Conservation (phyloP, 2,888 invertebrate genomes). For the Piscicola geometra region DNA sequence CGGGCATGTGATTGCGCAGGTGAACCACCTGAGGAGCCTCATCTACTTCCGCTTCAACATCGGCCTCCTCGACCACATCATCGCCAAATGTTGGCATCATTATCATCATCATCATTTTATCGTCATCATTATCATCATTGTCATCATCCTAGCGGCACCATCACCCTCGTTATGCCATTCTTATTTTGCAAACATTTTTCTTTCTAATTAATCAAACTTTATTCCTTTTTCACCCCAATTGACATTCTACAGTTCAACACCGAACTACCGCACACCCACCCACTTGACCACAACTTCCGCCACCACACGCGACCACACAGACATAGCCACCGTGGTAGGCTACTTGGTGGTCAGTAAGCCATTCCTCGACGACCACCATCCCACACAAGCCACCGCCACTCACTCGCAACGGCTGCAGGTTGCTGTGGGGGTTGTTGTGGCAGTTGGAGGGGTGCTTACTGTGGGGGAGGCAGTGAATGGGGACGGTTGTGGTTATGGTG, state of each 20-base stretch:
- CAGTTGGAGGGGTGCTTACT: too few species aligned
- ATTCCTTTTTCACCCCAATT: too few species aligned
- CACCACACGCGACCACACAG: slow-evolving; percentile 61
- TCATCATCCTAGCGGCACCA: background rate
- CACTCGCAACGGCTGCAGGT: slow-evolving; percentile 77
- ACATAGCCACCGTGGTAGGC: slow-evolving; percentile 90
- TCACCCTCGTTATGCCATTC: too few species aligned
- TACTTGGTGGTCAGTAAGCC: slow-evolving; percentile 91
- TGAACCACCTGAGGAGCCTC: slow-evolving; percentile 76
- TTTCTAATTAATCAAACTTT: too few species aligned
- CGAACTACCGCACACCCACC: too few species aligned
- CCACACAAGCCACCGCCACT: slow-evolving; percentile 62
- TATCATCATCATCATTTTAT: too few species aligned
- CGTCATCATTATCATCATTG: background rate
- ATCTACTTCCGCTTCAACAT: slow-evolving; percentile 80
- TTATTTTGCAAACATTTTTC: too few species aligned
- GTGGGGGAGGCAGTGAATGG: too few species aligned
- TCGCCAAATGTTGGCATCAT: slow-evolving; percentile 92
- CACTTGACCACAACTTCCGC: too few species aligned
- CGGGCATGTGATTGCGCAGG: too few species aligned
- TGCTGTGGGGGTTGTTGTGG: background rate
- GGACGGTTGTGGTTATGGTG: too few species aligned
- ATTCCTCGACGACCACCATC: slow-evolving; percentile 74
- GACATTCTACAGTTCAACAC: too few species aligned
- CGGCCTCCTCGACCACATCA: slow-evolving; percentile 90